A percentile compares a stretch with the other conserved stretches of the same genome.
Evolutionary conservation across 2,797 vertebrate species (phyloP).

Genomic region (Streptopelia turtur): DNA sequence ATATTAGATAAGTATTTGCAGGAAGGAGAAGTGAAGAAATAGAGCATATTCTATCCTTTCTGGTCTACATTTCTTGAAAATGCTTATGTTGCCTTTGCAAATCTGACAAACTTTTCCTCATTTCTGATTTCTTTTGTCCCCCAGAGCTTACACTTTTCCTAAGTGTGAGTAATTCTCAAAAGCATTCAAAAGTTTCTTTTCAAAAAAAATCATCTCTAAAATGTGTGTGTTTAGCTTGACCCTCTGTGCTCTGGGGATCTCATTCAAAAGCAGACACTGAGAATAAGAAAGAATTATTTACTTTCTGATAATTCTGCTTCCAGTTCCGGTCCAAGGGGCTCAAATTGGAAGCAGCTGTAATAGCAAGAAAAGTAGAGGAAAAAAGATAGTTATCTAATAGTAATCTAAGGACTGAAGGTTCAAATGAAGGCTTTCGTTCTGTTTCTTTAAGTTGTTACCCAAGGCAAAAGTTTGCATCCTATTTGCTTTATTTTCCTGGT

Average conservation of each 20-base stretch:
- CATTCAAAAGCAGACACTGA: slow-evolving; percentile 42
- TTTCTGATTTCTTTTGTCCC: slow-evolving; percentile 30
- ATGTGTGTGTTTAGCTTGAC: slow-evolving; percentile 10
- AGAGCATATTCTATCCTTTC: not conserved
- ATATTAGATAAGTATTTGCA: not conserved
- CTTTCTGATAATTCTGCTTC: slow-evolving; percentile 6
- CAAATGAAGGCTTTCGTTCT: not conserved
- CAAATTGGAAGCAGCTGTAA: slow-evolving; percentile 54
- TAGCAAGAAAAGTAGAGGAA: not conserved
- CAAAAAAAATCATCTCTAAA: not conserved
- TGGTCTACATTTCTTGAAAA: not conserved
- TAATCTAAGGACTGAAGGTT: slow-evolving; percentile 10
- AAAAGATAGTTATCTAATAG: not conserved
- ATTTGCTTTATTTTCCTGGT: not conserved
- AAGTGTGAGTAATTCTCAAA: not conserved
- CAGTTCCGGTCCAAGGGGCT: slow-evolving; percentile 7
- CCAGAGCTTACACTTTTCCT: not conserved
- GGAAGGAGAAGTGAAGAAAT: not conserved
- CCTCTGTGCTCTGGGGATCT: slow-evolving; percentile 10
- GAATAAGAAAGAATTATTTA: slow-evolving; percentile 12
- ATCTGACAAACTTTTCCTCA: not conserved
- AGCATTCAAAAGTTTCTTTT: not conserved
- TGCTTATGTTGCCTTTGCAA: not conserved
- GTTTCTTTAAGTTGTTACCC: not conserved
- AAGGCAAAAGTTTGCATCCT: not conserved